Conservation (phyloP, 2,113 vertebrate species). For the Heliornis fulica region DNA sequence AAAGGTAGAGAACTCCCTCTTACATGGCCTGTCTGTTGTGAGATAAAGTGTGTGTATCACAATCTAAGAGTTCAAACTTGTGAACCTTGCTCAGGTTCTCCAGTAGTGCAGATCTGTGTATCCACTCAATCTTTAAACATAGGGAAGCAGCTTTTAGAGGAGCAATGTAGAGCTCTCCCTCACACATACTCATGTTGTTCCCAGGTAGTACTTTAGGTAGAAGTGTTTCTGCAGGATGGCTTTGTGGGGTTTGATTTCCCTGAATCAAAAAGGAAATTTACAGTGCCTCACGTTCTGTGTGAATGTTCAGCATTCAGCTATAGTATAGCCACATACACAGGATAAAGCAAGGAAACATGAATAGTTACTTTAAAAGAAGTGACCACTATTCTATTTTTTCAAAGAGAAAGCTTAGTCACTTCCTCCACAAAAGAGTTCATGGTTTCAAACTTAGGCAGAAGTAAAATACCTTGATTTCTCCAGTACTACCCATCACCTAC, state of each 20-base stretch:
- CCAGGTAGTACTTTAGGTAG: neutral
- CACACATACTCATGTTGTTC: neutral
- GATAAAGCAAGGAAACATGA: neutral
- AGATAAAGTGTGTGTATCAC: neutral
- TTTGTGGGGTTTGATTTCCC: neutral
- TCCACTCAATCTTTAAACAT: slow-evolving; percentile 1
- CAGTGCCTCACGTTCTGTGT: neutral
- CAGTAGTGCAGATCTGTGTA: neutral
- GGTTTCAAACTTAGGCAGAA: neutral
- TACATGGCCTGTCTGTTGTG: neutral
- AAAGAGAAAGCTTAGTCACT: neutral
- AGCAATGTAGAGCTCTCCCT: neutral
- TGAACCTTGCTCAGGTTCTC: neutral
- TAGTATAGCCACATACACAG: neutral
- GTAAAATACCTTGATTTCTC: neutral
- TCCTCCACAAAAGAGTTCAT: neutral
- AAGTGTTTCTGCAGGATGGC: neutral
- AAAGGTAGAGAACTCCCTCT: slow-evolving; percentile 6
- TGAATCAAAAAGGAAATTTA: neutral
- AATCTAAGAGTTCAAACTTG: neutral
- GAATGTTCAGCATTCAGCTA: neutral
- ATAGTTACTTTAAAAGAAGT: neutral
- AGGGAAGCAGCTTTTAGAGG: neutral
- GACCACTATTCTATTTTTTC: neutral
- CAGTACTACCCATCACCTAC: neutral